phyloP scores from a whole-genome alignment of 2,888 invertebrate species.

The Cecidostiba fungosa region DNA sequence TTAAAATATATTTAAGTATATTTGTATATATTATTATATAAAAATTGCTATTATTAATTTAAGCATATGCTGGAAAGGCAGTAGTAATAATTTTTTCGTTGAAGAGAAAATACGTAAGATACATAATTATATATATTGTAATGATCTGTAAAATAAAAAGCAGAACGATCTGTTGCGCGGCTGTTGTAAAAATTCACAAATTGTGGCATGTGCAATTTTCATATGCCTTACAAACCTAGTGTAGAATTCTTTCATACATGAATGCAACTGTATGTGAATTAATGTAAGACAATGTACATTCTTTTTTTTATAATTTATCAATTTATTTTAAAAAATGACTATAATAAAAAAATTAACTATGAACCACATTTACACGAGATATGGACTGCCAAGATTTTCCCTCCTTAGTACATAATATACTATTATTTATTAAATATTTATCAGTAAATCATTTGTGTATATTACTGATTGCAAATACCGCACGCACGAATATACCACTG shows the following conservation, averaged over 20 bases:
- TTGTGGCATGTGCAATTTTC: constrained; percentile 46
- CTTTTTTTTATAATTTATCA: constrained; percentile 63
- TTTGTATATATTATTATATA: constrained; percentile 59
- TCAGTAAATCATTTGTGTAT: too few species aligned
- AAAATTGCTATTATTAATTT: constrained; percentile 53
- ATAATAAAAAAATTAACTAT: constrained; percentile 18
- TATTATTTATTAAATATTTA: neutral
- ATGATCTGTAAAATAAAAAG: constrained; percentile 54
- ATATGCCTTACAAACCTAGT: constrained; percentile 43
- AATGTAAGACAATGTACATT: constrained; percentile 61
- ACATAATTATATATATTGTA: constrained; percentile 42
- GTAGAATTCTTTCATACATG: constrained; percentile 50
- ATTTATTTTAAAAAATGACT: constrained; percentile 59
- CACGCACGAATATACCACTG: too few species aligned
- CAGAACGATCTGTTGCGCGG: constrained; percentile 35
- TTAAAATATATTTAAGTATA: constrained; percentile 42
- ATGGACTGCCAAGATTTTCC: too few species aligned
- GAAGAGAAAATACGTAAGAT: constrained; percentile 55
- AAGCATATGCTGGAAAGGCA: constrained; percentile 27
- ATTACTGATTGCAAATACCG: too few species aligned
- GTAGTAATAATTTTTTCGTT: constrained; percentile 57
- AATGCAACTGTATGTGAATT: constrained; percentile 51
- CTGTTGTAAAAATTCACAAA: constrained; percentile 56
- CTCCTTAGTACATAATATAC: too few species aligned
- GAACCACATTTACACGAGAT: too few species aligned